Evolutionary conservation across 1,140 invertebrate genomes (phyloP).

Genomic region (Grapholita molesta): DNA sequence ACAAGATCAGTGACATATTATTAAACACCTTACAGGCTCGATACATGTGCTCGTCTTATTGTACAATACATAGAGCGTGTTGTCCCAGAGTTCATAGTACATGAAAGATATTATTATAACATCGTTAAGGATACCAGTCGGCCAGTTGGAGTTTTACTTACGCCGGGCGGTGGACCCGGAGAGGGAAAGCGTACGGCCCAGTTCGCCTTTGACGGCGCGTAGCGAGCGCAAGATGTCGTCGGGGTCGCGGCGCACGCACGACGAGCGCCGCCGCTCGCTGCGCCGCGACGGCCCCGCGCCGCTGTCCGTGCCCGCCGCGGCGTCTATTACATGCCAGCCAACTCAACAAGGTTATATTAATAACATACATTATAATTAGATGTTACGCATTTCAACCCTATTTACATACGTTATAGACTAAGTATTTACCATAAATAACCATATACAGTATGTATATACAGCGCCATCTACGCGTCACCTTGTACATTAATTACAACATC

Average conservation of each 20-base stretch:
- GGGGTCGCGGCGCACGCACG: constrained; percentile 87
- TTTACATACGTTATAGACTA: no score
- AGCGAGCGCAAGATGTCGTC: constrained; percentile 89
- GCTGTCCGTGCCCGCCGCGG: constrained; percentile 33
- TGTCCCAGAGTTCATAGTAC: not conserved
- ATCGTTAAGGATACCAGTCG: not conserved
- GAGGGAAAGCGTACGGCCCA: constrained; percentile 88
- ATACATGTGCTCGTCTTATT: not conserved
- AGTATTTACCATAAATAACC: no score
- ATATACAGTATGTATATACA: no score
- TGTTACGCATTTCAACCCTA: no score
- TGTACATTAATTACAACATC: no score
- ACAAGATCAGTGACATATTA: not conserved
- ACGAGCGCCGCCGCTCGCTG: constrained; percentile 86
- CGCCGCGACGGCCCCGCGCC: constrained; percentile 79
- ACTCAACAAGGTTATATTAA: no score
- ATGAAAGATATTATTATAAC: not conserved
- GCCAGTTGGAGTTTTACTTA: constrained; percentile 39
- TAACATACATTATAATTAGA: no score
- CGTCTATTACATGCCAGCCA: constrained; percentile 1
- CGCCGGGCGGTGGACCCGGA: constrained; percentile 78
- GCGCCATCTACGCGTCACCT: no score
- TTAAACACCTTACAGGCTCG: not conserved
- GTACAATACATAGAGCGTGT: not conserved
- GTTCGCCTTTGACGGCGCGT: constrained; percentile 88